These are phyloP conservation scores for Zaprionus vittiger DNA, from an alignment of 1,140 invertebrate genomes.

Conservation along the genomic window DNA sequence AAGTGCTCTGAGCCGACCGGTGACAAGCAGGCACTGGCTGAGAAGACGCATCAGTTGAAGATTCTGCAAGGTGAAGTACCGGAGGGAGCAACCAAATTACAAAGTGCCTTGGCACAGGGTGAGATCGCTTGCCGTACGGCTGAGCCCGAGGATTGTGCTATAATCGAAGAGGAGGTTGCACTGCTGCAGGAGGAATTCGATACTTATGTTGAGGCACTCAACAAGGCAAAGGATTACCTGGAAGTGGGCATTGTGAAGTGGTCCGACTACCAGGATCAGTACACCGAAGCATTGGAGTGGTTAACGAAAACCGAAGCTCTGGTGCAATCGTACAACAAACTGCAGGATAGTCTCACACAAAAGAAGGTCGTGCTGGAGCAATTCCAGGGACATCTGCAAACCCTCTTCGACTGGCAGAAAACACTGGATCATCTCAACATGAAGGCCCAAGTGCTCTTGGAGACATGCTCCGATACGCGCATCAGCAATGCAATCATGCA, in stretches of 20 bases:
- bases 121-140: slow-evolving; percentile 92
- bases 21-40: slow-evolving; percentile 94
- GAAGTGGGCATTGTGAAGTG: slow-evolving; percentile 96
- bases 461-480: slow-evolving; percentile 96
- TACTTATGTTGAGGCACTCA: slow-evolving; percentile 91
- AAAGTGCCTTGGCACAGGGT: slow-evolving; percentile 92
- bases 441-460: slow-evolving; percentile 94
- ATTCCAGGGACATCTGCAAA: slow-evolving; percentile 95
- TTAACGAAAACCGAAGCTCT: slow-evolving; percentile 93
- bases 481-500: slow-evolving; percentile 97
- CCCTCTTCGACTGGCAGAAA: slow-evolving; percentile 96
- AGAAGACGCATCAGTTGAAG: slow-evolving; percentile 93
- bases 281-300: slow-evolving; percentile 95
- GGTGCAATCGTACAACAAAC: slow-evolving; percentile 95
- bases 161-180: slow-evolving; percentile 96
- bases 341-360: slow-evolving; percentile 94
- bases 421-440: slow-evolving; percentile 96
- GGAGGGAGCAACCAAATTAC: slow-evolving; percentile 92
- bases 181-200: slow-evolving; percentile 95
- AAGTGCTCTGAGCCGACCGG: slow-evolving; percentile 97
- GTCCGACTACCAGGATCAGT: slow-evolving; percentile 98
- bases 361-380: slow-evolving; percentile 95
- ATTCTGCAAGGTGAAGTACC: slow-evolving; percentile 92
- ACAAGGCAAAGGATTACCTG: slow-evolving; percentile 92
- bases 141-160: slow-evolving; percentile 93